Conservation (phyloP, 2,797 vertebrate species). For the Urophycis tenuis region DNA sequence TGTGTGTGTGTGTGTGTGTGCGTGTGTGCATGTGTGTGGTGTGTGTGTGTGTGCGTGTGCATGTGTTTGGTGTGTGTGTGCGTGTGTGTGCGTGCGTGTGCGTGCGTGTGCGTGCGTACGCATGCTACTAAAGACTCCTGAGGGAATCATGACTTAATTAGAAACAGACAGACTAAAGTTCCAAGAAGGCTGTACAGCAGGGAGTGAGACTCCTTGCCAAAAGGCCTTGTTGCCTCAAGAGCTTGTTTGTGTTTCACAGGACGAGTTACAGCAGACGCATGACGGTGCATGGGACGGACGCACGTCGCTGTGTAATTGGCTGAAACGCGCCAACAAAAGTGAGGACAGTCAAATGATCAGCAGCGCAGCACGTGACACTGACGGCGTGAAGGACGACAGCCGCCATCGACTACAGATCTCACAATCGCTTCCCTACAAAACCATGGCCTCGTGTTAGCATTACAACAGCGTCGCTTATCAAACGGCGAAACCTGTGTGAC, state of each 20-base stretch:
- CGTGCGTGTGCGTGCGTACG: not conserved
- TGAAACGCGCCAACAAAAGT: not conserved
- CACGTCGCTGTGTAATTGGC: not conserved
- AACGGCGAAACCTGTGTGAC: not conserved
- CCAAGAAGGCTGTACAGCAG: slow-evolving; percentile 29
- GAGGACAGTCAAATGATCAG: slow-evolving; percentile 46
- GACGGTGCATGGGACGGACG: not conserved
- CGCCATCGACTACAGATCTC: not conserved
- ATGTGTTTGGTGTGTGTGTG: slow-evolving; percentile 4
- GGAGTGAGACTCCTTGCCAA: slow-evolving; percentile 49
- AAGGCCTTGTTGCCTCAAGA: slow-evolving; percentile 31
- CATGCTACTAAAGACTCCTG: slow-evolving; percentile 31
- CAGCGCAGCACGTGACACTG: slow-evolving; percentile 59
- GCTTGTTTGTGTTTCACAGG: slow-evolving; percentile 11
- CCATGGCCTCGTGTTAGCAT: not conserved
- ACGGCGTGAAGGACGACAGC: slow-evolving; percentile 24
- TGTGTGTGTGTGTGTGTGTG: slow-evolving; percentile 17
- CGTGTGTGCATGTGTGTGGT: slow-evolving; percentile 27
- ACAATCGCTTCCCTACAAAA: not conserved
- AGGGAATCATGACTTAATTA: slow-evolving; percentile 48
- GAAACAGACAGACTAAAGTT: slow-evolving; percentile 48
- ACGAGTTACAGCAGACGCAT: slow-evolving; percentile 17
- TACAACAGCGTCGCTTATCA: not conserved
- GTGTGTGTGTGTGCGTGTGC: slow-evolving; percentile 20
- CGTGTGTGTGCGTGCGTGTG: not conserved